A percentile compares a stretch with the other conserved stretches of the same genome.
Evolutionary conservation across 2,888 invertebrate species (phyloP).

Genomic region (Lymantria monacha): DNA sequence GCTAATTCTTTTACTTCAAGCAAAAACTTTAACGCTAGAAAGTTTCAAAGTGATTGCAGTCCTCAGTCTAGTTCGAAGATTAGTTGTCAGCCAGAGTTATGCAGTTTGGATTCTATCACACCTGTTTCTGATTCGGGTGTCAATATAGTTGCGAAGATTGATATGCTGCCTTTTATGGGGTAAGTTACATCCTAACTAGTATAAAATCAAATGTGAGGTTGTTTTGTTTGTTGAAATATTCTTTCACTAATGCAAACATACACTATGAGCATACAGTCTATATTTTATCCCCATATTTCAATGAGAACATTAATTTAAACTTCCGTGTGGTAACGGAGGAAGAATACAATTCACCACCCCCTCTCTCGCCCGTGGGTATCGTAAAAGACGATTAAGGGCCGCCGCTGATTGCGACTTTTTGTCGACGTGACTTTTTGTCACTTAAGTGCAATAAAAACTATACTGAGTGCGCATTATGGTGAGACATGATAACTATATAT

Average conservation of each 20-base stretch:
- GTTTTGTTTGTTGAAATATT: background rate
- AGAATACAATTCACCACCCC: too few relatives aligned
- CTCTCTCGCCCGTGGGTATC: too few relatives aligned
- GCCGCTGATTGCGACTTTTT: too few relatives aligned
- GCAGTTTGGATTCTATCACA: background rate
- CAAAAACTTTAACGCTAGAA: slow-evolving; percentile 30
- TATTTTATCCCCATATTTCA: too few relatives aligned
- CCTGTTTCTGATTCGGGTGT: slow-evolving; percentile 35
- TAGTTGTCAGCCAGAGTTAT: slow-evolving; percentile 37
- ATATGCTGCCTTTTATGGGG: slow-evolving; percentile 70
- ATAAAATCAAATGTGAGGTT: background rate
- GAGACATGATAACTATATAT: too few relatives aligned
- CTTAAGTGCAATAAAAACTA: too few relatives aligned
- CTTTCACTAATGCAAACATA: background rate
- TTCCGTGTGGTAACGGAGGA: too few relatives aligned
- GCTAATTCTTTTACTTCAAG: slow-evolving; percentile 46
- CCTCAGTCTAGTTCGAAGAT: slow-evolving; percentile 6
- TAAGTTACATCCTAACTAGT: slow-evolving; percentile 37
- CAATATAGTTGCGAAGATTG: slow-evolving; percentile 58
- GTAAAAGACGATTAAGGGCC: too few relatives aligned
- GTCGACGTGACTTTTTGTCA: too few relatives aligned
- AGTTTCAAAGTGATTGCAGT: background rate
- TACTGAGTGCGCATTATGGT: too few relatives aligned
- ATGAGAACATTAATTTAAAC: too few relatives aligned
- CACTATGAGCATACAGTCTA: background rate